A percentile compares a stretch with the other conserved stretches of the same genome.
These are phyloP conservation scores for Gambelia wislizenii DNA, from an alignment of 2,797 vertebrate species.

Conservation along the genomic window DNA sequence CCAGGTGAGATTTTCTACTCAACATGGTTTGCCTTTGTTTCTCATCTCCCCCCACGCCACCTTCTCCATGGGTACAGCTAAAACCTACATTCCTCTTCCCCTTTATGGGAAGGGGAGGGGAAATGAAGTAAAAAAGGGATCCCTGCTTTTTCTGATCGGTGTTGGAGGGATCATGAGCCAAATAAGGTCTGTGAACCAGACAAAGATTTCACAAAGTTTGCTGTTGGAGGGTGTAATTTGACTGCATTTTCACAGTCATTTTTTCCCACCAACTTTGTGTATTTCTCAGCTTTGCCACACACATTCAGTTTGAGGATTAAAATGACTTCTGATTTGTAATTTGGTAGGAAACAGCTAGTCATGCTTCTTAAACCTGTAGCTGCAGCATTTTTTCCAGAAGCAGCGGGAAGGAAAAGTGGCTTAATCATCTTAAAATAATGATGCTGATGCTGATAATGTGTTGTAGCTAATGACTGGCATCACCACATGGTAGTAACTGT, in stretches of 20 bases:
- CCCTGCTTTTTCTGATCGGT: no score
- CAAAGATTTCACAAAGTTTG: neutral
- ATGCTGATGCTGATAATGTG: neutral
- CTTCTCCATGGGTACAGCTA: no score
- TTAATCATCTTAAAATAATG: neutral
- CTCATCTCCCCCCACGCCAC: no score
- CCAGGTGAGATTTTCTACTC: no score
- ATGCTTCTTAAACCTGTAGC: neutral
- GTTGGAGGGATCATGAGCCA: neutral
- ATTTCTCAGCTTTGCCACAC: neutral
- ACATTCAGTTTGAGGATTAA: neutral
- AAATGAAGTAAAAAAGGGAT: no score
- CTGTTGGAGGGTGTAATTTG: neutral
- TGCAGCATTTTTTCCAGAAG: neutral
- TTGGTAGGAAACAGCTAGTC: neutral
- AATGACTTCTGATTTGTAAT: neutral
- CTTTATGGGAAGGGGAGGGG: no score
- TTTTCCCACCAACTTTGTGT: neutral
- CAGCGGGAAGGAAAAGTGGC: no score
- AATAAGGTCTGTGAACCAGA: no score
- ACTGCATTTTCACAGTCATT: neutral
- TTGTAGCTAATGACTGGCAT: neutral
- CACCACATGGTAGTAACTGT: neutral
- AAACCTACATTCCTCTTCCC: no score
- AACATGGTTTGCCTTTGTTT: no score